Conservation (phyloP, 2,888 invertebrate genomes). For the Meliscaeva auricollis region DNA sequence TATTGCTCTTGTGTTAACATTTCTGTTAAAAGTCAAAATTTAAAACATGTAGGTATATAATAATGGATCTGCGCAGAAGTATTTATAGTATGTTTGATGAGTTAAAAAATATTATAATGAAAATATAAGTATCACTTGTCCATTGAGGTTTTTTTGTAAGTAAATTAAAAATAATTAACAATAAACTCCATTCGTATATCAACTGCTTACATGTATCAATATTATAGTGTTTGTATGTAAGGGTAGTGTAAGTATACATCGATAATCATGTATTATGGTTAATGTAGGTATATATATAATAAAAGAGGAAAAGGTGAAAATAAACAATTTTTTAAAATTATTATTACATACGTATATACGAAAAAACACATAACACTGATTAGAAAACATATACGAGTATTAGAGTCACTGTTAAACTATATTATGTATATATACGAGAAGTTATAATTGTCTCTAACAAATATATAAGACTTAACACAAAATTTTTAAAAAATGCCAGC, state of each 20-base stretch:
- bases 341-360: constrained; percentile 56
- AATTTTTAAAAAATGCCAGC: constrained; percentile 36
- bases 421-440: constrained; percentile 53
- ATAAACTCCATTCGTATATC: constrained; percentile 50
- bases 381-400: constrained; percentile 70
- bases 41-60: constrained; percentile 61
- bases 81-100: constrained; percentile 70
- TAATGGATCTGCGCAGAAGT: constrained; percentile 65
- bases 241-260: constrained; percentile 52
- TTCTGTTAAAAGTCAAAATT: constrained; percentile 74
- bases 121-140: constrained; percentile 62
- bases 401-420: constrained; percentile 54
- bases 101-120: constrained; percentile 36
- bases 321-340: constrained; percentile 44
- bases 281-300: constrained; percentile 26
- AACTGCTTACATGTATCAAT: constrained; percentile 45
- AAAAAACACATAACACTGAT: constrained; percentile 73
- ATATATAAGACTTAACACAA: constrained; percentile 60
- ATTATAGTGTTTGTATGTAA: constrained; percentile 40
- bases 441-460: constrained; percentile 47
- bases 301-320: constrained; percentile 49
- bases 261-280: constrained; percentile 33
- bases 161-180: constrained; percentile 32
- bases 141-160: constrained; percentile 47
- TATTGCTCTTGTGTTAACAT: constrained; percentile 82